Percentiles rank a stretch among this genome's conserved stretches.
phyloP scores from a whole-genome alignment of 2,113 vertebrate species.

The Scalopus aquaticus region DNA sequence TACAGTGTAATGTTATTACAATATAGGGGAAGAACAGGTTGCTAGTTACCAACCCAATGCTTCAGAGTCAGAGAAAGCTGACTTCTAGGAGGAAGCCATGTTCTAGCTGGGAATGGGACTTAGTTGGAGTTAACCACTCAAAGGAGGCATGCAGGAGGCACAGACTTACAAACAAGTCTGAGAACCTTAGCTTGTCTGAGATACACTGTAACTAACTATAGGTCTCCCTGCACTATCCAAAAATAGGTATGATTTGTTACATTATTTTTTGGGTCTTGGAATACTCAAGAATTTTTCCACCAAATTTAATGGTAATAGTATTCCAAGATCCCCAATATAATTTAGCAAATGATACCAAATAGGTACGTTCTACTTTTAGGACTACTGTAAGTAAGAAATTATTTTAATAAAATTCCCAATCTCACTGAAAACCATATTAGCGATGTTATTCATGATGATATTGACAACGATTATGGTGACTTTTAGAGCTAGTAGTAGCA shows the following conservation, averaged over 20 bases:
- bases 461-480: background rate
- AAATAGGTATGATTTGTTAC: background rate
- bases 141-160: background rate
- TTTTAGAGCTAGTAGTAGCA: background rate
- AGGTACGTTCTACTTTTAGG: background rate
- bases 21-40: background rate
- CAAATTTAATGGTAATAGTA: background rate
- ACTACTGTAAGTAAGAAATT: background rate
- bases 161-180: background rate
- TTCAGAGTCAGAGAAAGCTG: background rate
- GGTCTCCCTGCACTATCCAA: background rate
- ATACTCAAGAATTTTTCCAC: background rate
- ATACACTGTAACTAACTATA: background rate
- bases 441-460: background rate
- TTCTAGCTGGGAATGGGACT: background rate
- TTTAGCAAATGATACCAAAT: background rate
- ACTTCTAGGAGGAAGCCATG: background rate
- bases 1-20: background rate
- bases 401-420: background rate
- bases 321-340: background rate
- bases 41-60: background rate
- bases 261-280: background rate
- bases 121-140: background rate
- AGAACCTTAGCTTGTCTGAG: background rate
- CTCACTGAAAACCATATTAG: background rate